Evolutionary conservation across 2,797 vertebrate species (phyloP).

Genomic region (Acanthornis magna): DNA sequence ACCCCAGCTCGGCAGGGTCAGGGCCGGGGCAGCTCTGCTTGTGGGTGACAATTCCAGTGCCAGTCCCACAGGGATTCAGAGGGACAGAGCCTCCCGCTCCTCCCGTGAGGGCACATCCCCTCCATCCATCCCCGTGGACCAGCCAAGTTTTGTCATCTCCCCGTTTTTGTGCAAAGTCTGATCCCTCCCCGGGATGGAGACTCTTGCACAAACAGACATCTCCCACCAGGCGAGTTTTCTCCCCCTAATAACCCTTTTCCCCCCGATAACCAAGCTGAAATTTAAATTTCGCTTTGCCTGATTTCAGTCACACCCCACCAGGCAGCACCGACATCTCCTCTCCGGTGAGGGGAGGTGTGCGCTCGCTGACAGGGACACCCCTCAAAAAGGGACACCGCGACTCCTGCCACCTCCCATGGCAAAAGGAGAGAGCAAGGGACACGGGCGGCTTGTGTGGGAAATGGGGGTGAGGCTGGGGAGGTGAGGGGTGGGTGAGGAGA

Average conservation of each 20-base stretch:
- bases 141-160: neutral
- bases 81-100: neutral
- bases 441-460: neutral
- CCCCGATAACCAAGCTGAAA: neutral
- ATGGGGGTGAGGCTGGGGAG: neutral
- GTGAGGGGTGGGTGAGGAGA: neutral
- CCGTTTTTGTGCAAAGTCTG: too few species aligned
- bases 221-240: neutral
- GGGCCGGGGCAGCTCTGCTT: neutral
- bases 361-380: neutral
- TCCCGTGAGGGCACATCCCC: neutral
- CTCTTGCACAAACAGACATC: neutral
- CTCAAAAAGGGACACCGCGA: rapidly evolving
- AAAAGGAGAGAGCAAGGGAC: neutral
- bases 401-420: neutral
- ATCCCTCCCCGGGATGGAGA: neutral
- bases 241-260: neutral
- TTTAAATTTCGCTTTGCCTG: neutral
- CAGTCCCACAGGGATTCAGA: neutral
- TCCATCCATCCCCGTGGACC: neutral
- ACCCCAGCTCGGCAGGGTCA: rapidly evolving
- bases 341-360: neutral
- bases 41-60: neutral
- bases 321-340: neutral
- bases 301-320: neutral